These are phyloP conservation scores for Chlorops oryzae DNA, from an alignment of 1,140 invertebrate genomes.

Conservation along the genomic window DNA sequence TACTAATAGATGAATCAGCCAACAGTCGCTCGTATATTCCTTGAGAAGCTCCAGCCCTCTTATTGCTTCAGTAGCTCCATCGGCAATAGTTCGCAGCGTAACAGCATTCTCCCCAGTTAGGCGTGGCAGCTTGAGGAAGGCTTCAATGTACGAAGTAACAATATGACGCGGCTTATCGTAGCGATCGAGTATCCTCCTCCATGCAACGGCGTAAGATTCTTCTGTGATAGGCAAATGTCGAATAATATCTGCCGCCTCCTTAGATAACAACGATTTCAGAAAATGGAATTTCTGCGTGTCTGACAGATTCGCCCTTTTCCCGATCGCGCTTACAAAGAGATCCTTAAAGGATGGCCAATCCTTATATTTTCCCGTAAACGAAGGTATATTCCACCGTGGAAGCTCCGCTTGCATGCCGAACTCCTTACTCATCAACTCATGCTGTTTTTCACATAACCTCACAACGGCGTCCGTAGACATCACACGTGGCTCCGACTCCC, in stretches of 20 bases:
- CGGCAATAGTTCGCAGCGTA: not conserved
- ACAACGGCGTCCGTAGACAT: no score
- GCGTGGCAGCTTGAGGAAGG: not conserved
- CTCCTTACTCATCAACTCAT: no score
- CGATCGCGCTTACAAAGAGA: conserved; percentile 1
- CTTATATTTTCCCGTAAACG: not conserved
- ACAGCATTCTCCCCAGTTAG: not conserved
- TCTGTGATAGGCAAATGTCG: conserved; percentile 1
- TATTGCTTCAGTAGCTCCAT: not conserved
- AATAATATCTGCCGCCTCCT: conserved; percentile 5
- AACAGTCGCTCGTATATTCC: not conserved
- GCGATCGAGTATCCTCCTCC: conserved; percentile 1
- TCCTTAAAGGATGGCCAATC: conserved; percentile 2
- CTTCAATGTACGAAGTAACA: conserved; percentile 5
- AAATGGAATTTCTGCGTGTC: conserved; percentile 10
- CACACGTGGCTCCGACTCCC: no score
- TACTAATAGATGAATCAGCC: conserved; percentile 1
- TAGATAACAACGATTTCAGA: conserved; percentile 5
- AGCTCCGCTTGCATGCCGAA: not conserved
- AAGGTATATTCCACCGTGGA: not conserved
- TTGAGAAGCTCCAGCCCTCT: not conserved
- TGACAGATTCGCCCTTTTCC: not conserved
- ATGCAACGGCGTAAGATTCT: not conserved
- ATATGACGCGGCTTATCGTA: conserved; percentile 6
- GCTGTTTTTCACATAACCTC: no score